phyloP scores from a whole-genome alignment of 2,888 invertebrate species.

The Metellina segmentata region DNA sequence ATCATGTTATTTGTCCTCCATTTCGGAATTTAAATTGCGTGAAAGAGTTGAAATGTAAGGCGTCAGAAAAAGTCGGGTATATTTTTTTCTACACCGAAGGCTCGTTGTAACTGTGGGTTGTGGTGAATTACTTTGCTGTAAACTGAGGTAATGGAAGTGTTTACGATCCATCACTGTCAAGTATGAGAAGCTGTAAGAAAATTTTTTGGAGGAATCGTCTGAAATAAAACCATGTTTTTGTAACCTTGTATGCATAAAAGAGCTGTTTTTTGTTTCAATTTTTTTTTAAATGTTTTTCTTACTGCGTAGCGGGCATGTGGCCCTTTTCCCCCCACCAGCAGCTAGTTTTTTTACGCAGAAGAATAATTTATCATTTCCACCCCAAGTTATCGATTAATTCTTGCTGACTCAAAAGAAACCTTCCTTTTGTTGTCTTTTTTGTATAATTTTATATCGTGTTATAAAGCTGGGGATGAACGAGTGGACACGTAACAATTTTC shows the following conservation, averaged over 20 bases:
- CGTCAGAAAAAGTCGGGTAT: neutral
- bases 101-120: neutral
- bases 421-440: neutral
- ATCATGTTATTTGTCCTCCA: neutral
- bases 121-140: neutral
- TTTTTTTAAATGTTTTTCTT: neutral
- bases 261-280: neutral
- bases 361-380: neutral
- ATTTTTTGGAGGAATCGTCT: neutral
- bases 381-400: neutral
- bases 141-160: neutral
- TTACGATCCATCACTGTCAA: slow-evolving; percentile 31
- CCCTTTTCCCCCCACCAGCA: neutral
- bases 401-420: neutral
- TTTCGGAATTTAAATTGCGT: neutral
- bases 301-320: neutral
- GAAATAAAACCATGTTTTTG: slow-evolving; percentile 20
- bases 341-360: neutral
- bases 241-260: slow-evolving; percentile 4
- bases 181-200: neutral
- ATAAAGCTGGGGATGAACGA: neutral
- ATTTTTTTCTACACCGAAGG: neutral
- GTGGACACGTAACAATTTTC: neutral
- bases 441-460: neutral
- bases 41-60: neutral